Evolutionary conservation across 2,113 vertebrate species (phyloP), one percentile per base, ranked within the genome.

Genomic region (Urocynchramus pylzowi): DNA sequence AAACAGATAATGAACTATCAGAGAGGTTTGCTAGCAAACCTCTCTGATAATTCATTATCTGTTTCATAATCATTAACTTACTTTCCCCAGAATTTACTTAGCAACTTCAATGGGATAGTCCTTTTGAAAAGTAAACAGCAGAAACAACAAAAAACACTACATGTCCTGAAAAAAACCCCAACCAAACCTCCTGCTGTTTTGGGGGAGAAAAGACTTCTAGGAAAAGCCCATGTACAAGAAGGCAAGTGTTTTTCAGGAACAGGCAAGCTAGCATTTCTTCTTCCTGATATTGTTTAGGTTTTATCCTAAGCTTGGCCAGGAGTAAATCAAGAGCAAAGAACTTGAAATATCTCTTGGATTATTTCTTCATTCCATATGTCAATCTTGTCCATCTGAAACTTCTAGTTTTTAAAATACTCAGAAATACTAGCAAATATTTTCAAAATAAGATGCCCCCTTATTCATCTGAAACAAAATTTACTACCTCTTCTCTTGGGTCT

Each of bases 101-200:
- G 9, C 8, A 80, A 3, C 9, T 75, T 90, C 35, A 85, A 41
- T 1, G 3, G 4, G 0, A 35, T 28, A 57, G 4, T 22, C 63
- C 2, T 68, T 93, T 52, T 19, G 18, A 42, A 59, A 70, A 49
- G 2, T 8, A 37, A 44, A 41, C 18, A 49, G 11, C 6, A 31
- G 42, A 12, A 47, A 27, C 4, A 60, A 49, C 17, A 31, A 37
- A 19, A 37, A 42, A 49, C 1, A 49, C 1, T 5, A 11, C 7
- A 11, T 53, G 8, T 49, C 4, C 33, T 17, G 5, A 20, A 20
- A 30, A 44, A 61, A 35, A 2, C 0, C 1, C 7, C 37, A 60
- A 33, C 13, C 6, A 8, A 9, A 56, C 2, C 11, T 60, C 7
- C 7, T 24, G 33, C 5, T 9, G 3, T 56, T 76, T 15, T 27